These are phyloP conservation scores for Bursaphelenchus okinawaensis DNA, from an alignment of 2,888 invertebrate species.

Conservation along the genomic window DNA sequence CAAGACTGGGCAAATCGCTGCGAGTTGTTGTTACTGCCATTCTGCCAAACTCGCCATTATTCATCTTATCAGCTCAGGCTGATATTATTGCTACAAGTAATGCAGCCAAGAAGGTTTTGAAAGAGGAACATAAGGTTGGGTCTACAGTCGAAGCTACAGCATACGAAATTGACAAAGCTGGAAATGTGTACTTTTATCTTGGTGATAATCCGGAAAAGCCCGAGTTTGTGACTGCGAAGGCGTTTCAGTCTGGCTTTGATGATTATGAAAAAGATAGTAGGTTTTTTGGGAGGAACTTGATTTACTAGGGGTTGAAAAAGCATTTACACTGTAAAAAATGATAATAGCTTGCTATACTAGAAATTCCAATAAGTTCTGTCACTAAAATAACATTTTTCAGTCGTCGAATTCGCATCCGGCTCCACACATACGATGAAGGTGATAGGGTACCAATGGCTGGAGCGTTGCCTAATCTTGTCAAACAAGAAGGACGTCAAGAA, in stretches of 20 bases:
- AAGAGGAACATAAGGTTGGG: slow-evolving; percentile 31
- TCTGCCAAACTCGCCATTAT: slow-evolving; percentile 44
- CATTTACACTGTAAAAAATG: not conserved
- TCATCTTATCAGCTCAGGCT: slow-evolving; percentile 51
- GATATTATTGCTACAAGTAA: slow-evolving; percentile 50
- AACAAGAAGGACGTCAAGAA: slow-evolving; percentile 40
- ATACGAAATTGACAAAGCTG: slow-evolving; percentile 31
- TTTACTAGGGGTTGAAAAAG: not conserved
- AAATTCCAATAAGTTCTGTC: not conserved
- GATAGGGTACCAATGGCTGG: slow-evolving; percentile 38
- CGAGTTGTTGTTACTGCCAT: slow-evolving; percentile 45
- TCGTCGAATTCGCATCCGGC: slow-evolving; percentile 30
- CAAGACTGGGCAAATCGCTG: slow-evolving; percentile 36
- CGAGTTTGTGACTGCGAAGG: slow-evolving; percentile 26
- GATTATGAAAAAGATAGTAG: slow-evolving; percentile 18
- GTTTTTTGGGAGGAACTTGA: slow-evolving; percentile 14
- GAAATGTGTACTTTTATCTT: slow-evolving; percentile 37
- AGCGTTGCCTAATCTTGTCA: slow-evolving; percentile 40
- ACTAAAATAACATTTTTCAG: slow-evolving; percentile 19
- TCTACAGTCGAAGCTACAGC: slow-evolving; percentile 38
- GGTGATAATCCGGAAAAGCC: slow-evolving; percentile 22
- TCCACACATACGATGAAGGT: slow-evolving; percentile 40
- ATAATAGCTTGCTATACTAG: not conserved
- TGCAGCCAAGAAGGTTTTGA: slow-evolving; percentile 36
- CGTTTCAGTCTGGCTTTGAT: slow-evolving; percentile 16